phyloP scores from a whole-genome alignment of 2,888 invertebrate genomes.

The Lamproptera curius region DNA sequence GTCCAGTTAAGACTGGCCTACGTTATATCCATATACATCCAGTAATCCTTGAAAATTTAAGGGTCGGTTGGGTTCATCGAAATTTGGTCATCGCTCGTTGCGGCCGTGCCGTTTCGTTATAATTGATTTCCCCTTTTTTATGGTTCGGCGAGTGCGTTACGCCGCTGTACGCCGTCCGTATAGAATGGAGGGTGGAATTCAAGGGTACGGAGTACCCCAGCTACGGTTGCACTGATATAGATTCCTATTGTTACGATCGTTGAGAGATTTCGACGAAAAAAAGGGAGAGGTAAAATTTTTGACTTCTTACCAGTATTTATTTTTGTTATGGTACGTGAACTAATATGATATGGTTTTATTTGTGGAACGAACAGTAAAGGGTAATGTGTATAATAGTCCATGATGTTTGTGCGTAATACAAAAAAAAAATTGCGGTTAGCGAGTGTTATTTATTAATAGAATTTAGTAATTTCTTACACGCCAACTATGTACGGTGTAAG shows the following conservation, averaged over 20 bases:
- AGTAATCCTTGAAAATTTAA: constrained; percentile 4
- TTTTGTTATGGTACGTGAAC: too few relatives aligned
- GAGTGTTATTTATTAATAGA: too few relatives aligned
- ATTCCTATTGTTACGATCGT: background rate
- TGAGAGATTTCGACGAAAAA: background rate
- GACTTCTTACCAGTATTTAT: too few relatives aligned
- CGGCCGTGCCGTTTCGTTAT: constrained; percentile 63
- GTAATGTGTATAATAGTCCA: too few relatives aligned
- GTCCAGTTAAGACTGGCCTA: constrained; percentile 37
- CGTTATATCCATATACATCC: constrained; percentile 21
- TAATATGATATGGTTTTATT: too few relatives aligned
- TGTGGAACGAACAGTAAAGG: too few relatives aligned
- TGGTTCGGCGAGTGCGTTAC: constrained; percentile 60
- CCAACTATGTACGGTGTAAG: too few relatives aligned
- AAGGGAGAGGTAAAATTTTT: too few relatives aligned
- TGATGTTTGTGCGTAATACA: too few relatives aligned
- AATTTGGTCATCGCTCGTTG: constrained; percentile 36
- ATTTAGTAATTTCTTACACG: too few relatives aligned
- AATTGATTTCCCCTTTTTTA: constrained; percentile 74
- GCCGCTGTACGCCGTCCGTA: constrained; percentile 41
- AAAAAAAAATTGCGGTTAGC: too few relatives aligned
- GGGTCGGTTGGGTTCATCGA: constrained; percentile 35
- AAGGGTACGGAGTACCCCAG: constrained; percentile 8
- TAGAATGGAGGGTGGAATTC: constrained; percentile 40
- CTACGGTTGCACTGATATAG: too few relatives aligned